Base-by-base conservation (phyloP, 2,113 vertebrate genomes). In the Emydura subglobosa region DNA sequence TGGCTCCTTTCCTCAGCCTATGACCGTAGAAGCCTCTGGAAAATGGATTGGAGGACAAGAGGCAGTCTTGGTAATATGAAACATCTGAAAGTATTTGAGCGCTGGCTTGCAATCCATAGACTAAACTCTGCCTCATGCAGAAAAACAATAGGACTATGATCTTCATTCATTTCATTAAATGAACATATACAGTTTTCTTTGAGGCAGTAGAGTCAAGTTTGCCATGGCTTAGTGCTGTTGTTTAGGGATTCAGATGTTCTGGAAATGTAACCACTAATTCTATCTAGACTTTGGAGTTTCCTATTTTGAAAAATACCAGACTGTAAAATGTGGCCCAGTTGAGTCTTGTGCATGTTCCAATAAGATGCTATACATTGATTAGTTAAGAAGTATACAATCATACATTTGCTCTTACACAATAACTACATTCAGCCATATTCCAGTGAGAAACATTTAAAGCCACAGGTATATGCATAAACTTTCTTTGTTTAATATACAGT, bases 31-130 rank as follows among this genome's bases (percentile, higher is more conserved):
- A 97, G 89, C 91, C 68, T 92, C 74, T 93, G 94, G 97, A 96
- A 97, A 97, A 97, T 83, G 22, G 95, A 96, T 83, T 94, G 96
- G 94, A 95, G 94, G 89, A 96, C 93, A 96, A 96, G 95, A 96
- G 93, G 95, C 96, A 96, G 94, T 78, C 92, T 95, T 93, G 92
- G 96, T 96, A 97, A 97, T 96, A 93, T 89, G 95, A 97, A 97
- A 97, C 91, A 79, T 96, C 96, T 97, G 97, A 89, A 94, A 85
- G 87, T 91, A 91, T 89, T 95, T 96, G 96, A 97, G 97, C 82
- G 81, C 95, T 96, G 96, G 96, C 91, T 91, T 94, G 89, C 86
- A 95, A 92, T 95, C 92, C 85, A 94, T 1, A 86, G 93, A 93
- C 83, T 94, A 95, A 96, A 96, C 92, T 90, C 24, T 76, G 93